phyloP scores from a whole-genome alignment of 2,888 invertebrate species.

The Hydriomena furcata region DNA sequence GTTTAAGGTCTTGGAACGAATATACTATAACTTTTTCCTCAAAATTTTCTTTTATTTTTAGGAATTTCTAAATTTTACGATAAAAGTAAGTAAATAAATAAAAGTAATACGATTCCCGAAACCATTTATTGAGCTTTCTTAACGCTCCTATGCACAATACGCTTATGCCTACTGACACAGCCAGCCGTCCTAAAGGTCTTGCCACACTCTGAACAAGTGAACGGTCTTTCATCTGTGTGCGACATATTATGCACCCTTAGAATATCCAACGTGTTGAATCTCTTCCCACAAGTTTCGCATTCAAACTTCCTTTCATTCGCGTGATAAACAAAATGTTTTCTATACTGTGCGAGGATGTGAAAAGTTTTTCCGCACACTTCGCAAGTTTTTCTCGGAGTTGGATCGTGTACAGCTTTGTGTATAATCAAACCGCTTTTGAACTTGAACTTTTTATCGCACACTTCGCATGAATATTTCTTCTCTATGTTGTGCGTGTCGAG shows the following conservation, averaged over 20 bases:
- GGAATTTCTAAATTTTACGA: no score
- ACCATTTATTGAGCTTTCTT: slow-evolving; percentile 52
- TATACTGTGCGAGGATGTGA: slow-evolving; percentile 75
- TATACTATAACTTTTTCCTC: no score
- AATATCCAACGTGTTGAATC: slow-evolving; percentile 80
- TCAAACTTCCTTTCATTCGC: slow-evolving; percentile 78
- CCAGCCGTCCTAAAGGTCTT: slow-evolving; percentile 78
- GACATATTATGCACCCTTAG: slow-evolving; percentile 75
- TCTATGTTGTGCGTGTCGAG: slow-evolving; percentile 69
- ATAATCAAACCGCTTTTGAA: slow-evolving; percentile 74
- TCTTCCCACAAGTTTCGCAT: slow-evolving; percentile 80
- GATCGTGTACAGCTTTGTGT: slow-evolving; percentile 72
- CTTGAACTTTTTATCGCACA: slow-evolving; percentile 77
- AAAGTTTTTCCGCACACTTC: slow-evolving; percentile 81
- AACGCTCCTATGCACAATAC: slow-evolving; percentile 67
- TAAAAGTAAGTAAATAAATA: neutral
- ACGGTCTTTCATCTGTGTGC: slow-evolving; percentile 77
- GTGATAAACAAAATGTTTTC: slow-evolving; percentile 78
- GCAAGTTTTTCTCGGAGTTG: slow-evolving; percentile 77
- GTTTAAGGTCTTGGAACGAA: no score
- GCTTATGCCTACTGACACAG: slow-evolving; percentile 73
- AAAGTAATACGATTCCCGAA: slow-evolving; percentile 7
- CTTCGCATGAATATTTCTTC: slow-evolving; percentile 68
- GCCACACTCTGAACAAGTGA: slow-evolving; percentile 72
- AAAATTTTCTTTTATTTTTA: no score